Evolutionary conservation across 2,113 vertebrate species (phyloP).

Genomic region (Hydrochoerus hydrochaeris): DNA sequence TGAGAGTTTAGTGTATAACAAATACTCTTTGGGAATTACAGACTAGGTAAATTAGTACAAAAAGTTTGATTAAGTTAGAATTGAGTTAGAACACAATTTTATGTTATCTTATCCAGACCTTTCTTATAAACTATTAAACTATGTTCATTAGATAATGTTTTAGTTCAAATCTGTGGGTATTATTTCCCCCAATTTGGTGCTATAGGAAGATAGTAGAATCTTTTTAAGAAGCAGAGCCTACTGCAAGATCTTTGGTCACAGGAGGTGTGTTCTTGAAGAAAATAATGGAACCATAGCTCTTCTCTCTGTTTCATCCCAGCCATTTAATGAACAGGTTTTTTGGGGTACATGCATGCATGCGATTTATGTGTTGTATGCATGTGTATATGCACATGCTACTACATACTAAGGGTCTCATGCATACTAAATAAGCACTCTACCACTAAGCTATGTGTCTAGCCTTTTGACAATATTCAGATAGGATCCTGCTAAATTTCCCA

Average conservation of each 20-base stretch:
- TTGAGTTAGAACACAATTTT: background rate
- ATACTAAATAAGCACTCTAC: background rate
- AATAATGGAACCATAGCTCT: background rate
- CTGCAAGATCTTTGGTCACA: background rate
- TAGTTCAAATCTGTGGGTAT: background rate
- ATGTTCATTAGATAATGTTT: background rate
- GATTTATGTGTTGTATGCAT: background rate
- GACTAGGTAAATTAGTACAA: background rate
- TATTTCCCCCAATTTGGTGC: background rate
- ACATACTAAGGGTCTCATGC: background rate
- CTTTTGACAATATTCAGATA: background rate
- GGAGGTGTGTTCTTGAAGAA: no score
- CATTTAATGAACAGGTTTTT: background rate
- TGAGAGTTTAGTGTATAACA: background rate
- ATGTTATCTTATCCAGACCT: slow-evolving; percentile 24
- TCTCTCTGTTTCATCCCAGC: background rate
- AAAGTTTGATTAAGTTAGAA: slow-evolving; percentile 13
- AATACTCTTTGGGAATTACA: slow-evolving; percentile 9
- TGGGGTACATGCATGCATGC: background rate
- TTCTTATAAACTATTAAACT: background rate
- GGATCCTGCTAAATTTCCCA: background rate
- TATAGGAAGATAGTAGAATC: background rate
- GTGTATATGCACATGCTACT: background rate
- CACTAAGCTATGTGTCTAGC: background rate
- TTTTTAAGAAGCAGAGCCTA: background rate